Conservation (phyloP, 1,140 invertebrate species). For the Diorhabda sublineata region DNA sequence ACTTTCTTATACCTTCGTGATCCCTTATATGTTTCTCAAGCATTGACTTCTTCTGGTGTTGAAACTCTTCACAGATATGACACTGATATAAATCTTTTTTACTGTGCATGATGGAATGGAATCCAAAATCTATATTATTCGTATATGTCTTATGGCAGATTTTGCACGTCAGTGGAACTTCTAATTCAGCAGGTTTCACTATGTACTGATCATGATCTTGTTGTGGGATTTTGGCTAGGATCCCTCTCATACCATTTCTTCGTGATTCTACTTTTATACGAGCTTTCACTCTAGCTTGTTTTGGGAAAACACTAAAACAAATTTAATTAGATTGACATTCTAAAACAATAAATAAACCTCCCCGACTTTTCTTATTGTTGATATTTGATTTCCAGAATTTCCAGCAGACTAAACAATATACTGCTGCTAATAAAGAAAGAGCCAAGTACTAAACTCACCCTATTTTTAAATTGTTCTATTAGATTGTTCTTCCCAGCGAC, state of each 20-base stretch:
- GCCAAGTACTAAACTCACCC: too few relatives aligned
- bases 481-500: too few relatives aligned
- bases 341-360: too few relatives aligned
- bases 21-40: constrained; percentile 44
- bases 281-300: too few relatives aligned
- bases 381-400: too few relatives aligned
- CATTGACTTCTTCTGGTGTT: constrained; percentile 45
- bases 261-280: too few relatives aligned
- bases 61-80: constrained; percentile 47
- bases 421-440: too few relatives aligned
- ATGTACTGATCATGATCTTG: not conserved
- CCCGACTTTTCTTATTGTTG: too few relatives aligned
- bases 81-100: constrained; percentile 44
- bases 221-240: not conserved
- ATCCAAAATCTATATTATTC: constrained; percentile 35
- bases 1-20: constrained; percentile 49
- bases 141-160: constrained; percentile 37
- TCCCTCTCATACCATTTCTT: not conserved
- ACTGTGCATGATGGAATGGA: constrained; percentile 41
- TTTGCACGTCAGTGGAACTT: constrained; percentile 37
- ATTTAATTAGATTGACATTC: too few relatives aligned
- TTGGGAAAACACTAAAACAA: too few relatives aligned
- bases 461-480: too few relatives aligned
- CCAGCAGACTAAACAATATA: too few relatives aligned
- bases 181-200: constrained; percentile 39